Percentiles rank a stretch among this genome's conserved stretches.
Evolutionary conservation across 2,888 invertebrate genomes (phyloP).

Genomic region (Meta bourneti): DNA sequence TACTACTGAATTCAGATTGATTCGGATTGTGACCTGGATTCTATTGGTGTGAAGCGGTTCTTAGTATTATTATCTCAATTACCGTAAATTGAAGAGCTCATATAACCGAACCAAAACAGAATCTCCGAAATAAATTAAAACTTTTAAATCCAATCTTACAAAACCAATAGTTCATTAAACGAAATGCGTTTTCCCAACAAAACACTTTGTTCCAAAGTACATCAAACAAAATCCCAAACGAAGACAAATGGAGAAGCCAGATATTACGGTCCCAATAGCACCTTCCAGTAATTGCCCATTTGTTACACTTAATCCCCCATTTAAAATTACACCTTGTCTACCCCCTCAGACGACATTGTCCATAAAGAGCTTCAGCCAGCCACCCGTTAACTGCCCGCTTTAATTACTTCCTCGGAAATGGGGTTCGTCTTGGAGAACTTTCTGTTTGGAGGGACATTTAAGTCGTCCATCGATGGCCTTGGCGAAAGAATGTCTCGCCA

Average conservation of each 20-base stretch:
- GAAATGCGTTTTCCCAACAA: no score
- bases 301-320: constrained; percentile 15
- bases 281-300: constrained; percentile 12
- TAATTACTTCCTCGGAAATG: not conserved
- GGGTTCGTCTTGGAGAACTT: not conserved
- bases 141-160: no score
- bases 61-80: no score
- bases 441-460: not conserved
- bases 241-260: not conserved
- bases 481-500: not conserved
- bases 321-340: constrained; percentile 6
- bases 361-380: constrained; percentile 1
- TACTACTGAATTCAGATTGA: no score
- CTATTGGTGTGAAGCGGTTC: no score
- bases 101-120: no score
- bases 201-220: not conserved
- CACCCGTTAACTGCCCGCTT: not conserved
- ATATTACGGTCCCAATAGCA: not conserved
- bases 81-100: no score
- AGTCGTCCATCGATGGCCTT: not conserved
- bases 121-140: no score
- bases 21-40: no score
- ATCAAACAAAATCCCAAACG: not conserved
- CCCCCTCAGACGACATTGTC: not conserved
- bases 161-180: no score